A percentile compares a stretch with the other conserved stretches of the same genome.
Evolutionary conservation across 2,797 vertebrate species (phyloP).

Genomic region (Emydoidea blandingii): DNA sequence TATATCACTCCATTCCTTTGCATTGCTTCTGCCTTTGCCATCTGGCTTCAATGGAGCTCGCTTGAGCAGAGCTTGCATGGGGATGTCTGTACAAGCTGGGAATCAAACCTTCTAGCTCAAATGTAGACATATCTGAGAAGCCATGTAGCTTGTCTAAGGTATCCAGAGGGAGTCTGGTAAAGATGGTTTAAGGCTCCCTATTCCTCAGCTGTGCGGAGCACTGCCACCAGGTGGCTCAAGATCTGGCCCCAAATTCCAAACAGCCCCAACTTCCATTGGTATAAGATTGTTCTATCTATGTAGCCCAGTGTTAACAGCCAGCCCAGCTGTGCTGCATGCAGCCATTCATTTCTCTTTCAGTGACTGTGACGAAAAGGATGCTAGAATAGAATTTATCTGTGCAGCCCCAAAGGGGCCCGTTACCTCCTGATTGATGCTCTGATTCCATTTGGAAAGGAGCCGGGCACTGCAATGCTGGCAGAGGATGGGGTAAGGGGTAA

Average conservation of each 20-base stretch:
- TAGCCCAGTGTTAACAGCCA: background rate
- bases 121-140: background rate
- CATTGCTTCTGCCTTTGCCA: background rate
- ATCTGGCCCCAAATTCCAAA: background rate
- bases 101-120: background rate
- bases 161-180: background rate
- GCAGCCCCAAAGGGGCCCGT: background rate
- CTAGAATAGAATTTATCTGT: background rate
- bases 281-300: background rate
- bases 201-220: background rate
- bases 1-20: background rate
- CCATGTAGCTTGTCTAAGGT: background rate
- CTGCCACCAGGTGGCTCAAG: background rate
- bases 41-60: background rate
- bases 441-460: background rate
- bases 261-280: fast-evolving
- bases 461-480: background rate
- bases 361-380: fast-evolving
- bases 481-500: background rate
- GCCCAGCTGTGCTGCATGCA: background rate
- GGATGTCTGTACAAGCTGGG: background rate
- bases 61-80: background rate
- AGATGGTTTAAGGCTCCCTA: background rate
- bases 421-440: background rate
- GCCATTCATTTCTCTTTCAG: fast-evolving